Percentiles rank a stretch among this genome's conserved stretches.
Conservation (phyloP, 2,888 invertebrate genomes). For the Tholera decimalis region DNA sequence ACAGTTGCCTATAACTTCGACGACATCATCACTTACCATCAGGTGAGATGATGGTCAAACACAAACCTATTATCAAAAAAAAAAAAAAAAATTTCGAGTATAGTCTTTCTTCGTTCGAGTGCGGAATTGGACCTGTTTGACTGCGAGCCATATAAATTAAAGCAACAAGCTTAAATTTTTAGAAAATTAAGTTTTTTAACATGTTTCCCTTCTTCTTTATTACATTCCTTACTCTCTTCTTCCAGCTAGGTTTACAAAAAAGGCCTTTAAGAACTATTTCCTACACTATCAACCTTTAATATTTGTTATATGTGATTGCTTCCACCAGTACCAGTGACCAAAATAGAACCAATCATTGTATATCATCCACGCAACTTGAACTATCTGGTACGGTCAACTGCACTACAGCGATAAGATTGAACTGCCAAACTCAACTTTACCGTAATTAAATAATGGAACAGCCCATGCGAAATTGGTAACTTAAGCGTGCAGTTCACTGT, state of each 20-base stretch:
- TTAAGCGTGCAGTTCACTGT: not conserved
- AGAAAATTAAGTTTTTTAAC: too few species aligned
- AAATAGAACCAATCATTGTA: conserved; percentile 29
- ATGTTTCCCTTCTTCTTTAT: too few species aligned
- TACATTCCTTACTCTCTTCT: not conserved
- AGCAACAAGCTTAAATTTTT: too few species aligned
- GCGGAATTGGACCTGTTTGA: too few species aligned
- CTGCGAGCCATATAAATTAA: too few species aligned
- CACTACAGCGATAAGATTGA: not conserved
- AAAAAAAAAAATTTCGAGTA: too few species aligned
- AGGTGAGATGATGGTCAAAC: too few species aligned
- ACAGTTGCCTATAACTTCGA: too few species aligned
- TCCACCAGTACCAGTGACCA: not conserved
- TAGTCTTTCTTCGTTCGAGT: too few species aligned
- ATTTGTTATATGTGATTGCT: conserved; percentile 7
- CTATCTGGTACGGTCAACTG: not conserved
- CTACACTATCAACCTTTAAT: not conserved
- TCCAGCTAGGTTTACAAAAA: not conserved
- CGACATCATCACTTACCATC: too few species aligned
- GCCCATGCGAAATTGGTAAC: not conserved
- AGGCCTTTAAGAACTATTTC: not conserved
- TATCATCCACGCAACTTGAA: conserved; percentile 17
- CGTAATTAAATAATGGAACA: too few species aligned
- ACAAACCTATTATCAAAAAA: too few species aligned
- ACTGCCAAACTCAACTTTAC: not conserved